Base-by-base conservation (phyloP, 2,888 invertebrate species). In the Eupithecia tripunctaria region DNA sequence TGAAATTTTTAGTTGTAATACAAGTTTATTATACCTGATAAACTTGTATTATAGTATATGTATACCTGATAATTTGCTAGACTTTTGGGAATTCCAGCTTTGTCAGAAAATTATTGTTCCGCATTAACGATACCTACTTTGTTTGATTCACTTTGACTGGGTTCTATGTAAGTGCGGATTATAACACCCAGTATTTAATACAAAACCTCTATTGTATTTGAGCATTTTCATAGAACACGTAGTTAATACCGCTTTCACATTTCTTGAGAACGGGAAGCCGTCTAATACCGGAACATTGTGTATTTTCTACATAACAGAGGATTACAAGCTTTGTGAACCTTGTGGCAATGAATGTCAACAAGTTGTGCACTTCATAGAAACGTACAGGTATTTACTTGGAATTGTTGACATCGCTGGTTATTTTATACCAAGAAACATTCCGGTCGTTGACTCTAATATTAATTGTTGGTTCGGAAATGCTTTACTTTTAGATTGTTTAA, bases 191-290 rank as follows among this genome's bases (percentile, higher is more conserved):
- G 47, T 47, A 47, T 47, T 47, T 47, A 4, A 12, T 10, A 8
- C 25, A 56, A 21, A 12, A 60, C 15, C 18, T 8, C 29, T 29
- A 29, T 15, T 27, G 65, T 32, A 66, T 70, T 59, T 38, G 4
- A 66, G 41, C 43, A 56, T 43, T 62, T 71, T 14, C 27, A 14
- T 38, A 18, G 65, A 56, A 59, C 32, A 70, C 27, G 59, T 10
- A 67, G 62, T n/a, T n/a, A 14, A 32, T n/a, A 63, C 47, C 38
- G 36, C 62, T 63, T 63, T 63, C 47, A 67, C 51, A 60, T 68
- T 70, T 70, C 65, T 29, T 71, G 68, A 67, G 65, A 66, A 66
- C 29, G 51, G 62, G 74, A 74, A 74, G 71, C 71, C 74, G 18
- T 74, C 21, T 36, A 68, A 66, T 64, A 59, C 14, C 21, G 18